A percentile compares a stretch with the other conserved stretches of the same genome.
phyloP scores from a whole-genome alignment of 1,140 invertebrate species.

The Zaprionus vittiger region DNA sequence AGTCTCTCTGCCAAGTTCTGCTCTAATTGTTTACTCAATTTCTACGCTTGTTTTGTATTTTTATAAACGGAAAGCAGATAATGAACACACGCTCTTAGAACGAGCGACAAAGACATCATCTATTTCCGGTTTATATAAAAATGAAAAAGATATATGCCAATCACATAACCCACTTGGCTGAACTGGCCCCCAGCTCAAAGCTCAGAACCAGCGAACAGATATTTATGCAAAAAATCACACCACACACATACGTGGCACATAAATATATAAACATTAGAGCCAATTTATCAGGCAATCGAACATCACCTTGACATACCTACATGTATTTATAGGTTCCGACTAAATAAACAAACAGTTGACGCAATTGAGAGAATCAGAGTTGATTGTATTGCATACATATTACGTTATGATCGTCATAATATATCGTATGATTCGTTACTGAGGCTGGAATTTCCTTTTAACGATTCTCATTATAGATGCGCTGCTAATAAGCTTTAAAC shows the following conservation, averaged over 20 bases:
- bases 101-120: slow-evolving; percentile 33
- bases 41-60: slow-evolving; percentile 49
- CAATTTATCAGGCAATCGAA: slow-evolving; percentile 56
- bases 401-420: slow-evolving; percentile 23
- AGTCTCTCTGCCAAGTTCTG: slow-evolving; percentile 42
- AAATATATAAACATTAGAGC: slow-evolving; percentile 55
- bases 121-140: slow-evolving; percentile 52
- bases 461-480: background rate
- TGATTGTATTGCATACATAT: slow-evolving; percentile 23
- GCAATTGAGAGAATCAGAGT: slow-evolving; percentile 35
- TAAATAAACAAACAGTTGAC: slow-evolving; percentile 48
- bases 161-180: slow-evolving; percentile 39
- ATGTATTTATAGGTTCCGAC: slow-evolving; percentile 43
- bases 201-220: slow-evolving; percentile 24
- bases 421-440: slow-evolving; percentile 11
- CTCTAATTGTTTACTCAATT: slow-evolving; percentile 54
- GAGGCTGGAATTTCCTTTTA: background rate
- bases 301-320: slow-evolving; percentile 77
- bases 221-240: slow-evolving; percentile 59
- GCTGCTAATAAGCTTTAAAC: background rate
- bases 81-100: slow-evolving; percentile 47
- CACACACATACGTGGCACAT: slow-evolving; percentile 1
- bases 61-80: slow-evolving; percentile 45
- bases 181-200: slow-evolving; percentile 14
- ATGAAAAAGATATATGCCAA: slow-evolving; percentile 17